Evolutionary conservation across 2,797 vertebrate genomes (phyloP).

Genomic region (Argya squamiceps): DNA sequence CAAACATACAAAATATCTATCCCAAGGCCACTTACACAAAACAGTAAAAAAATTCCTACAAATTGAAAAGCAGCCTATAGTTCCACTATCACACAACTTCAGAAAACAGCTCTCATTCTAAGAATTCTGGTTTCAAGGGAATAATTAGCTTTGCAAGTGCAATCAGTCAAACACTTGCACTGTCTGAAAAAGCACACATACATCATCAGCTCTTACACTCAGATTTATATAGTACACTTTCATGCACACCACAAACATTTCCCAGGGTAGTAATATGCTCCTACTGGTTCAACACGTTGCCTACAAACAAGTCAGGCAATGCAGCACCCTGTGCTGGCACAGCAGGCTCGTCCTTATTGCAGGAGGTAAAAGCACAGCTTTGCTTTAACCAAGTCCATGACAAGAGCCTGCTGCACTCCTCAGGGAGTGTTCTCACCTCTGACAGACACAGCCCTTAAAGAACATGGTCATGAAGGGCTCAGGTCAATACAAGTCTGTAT

Average conservation of each 20-base stretch:
- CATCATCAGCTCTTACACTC: neutral
- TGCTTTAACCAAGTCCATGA: fast-evolving
- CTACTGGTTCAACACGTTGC: neutral
- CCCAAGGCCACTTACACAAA: neutral
- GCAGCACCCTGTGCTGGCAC: neutral
- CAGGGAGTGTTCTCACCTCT: neutral
- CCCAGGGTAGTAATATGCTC: neutral
- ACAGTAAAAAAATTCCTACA: neutral
- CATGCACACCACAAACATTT: neutral
- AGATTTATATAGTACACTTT: neutral
- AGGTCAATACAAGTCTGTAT: neutral
- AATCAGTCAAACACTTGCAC: neutral
- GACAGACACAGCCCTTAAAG: neutral
- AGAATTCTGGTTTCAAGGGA: conserved; percentile 4
- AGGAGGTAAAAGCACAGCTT: neutral
- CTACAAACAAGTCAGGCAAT: neutral
- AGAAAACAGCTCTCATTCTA: neutral
- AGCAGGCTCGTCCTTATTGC: neutral
- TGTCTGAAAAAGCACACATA: neutral
- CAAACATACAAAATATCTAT: neutral
- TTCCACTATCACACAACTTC: neutral
- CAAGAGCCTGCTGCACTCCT: neutral
- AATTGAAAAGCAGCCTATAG: neutral
- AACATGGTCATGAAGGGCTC: neutral
- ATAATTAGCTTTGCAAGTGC: conserved; percentile 14